A percentile compares a stretch with the other conserved stretches of the same genome.
Conservation (phyloP, 2,888 invertebrate genomes). For the Pecten maximus region DNA sequence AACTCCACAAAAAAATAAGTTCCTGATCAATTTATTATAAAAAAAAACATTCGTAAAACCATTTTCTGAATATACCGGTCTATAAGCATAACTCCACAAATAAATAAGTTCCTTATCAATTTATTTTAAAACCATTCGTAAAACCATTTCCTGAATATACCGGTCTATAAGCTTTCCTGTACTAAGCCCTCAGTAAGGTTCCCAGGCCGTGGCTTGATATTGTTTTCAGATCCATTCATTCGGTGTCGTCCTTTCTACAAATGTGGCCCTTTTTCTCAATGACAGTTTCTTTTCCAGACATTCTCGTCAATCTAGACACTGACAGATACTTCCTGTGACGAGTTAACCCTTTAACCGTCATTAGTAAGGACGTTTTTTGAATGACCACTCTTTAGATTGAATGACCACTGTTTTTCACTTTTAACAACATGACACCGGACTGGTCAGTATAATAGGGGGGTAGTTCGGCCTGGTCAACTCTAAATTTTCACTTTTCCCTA, state of each 20-base stretch:
- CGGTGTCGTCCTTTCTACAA: not conserved
- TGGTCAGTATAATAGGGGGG: slow-evolving; percentile 6
- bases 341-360: not conserved
- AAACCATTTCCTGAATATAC: too few species aligned
- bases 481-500: slow-evolving; percentile 17
- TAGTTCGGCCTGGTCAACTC: slow-evolving; percentile 28
- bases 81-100: too few species aligned
- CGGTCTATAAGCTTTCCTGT: too few species aligned
- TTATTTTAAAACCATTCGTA: too few species aligned
- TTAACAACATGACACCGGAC: slow-evolving; percentile 3
- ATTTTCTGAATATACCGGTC: too few species aligned
- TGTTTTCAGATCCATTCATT: not conserved
- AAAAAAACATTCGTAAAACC: too few species aligned
- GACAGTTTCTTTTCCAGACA: not conserved
- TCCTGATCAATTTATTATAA: too few species aligned
- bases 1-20: too few species aligned
- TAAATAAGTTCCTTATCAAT: too few species aligned
- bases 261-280: not conserved
- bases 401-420: slow-evolving; percentile 32
- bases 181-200: not conserved
- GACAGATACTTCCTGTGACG: slow-evolving; percentile 8
- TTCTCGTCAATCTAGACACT: not conserved
- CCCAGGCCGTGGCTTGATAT: not conserved
- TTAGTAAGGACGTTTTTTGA: slow-evolving; percentile 30
- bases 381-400: not conserved